These are phyloP conservation scores for Brachionus rotundiformis DNA, from an alignment of 1,140 invertebrate genomes.

Conservation along the genomic window DNA sequence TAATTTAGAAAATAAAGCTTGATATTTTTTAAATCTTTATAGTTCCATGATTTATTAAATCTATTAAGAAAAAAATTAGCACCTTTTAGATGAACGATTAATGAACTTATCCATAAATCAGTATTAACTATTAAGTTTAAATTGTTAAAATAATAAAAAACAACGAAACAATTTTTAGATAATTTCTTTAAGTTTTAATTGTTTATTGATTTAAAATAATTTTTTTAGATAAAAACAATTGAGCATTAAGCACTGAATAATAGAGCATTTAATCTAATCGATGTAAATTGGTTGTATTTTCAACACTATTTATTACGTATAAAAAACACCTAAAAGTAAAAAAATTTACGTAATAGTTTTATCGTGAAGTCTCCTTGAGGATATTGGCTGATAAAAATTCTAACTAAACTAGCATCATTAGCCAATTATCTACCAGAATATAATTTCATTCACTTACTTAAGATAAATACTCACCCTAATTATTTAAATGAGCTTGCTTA, in stretches of 20 bases:
- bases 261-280: background rate
- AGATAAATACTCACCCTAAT: conserved; percentile 6
- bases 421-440: background rate
- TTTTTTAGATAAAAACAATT: background rate
- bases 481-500: conserved; percentile 27
- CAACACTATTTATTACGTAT: background rate
- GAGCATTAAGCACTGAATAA: background rate
- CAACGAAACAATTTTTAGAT: background rate
- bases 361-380: background rate
- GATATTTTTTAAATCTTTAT: too few species aligned
- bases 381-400: conserved; percentile 14
- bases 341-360: background rate
- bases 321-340: background rate
- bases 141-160: background rate
- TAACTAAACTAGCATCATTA: background rate
- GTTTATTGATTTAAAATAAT: conserved; percentile 1
- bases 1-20: too few species aligned
- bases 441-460: background rate
- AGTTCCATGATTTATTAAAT: too few species aligned
- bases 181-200: background rate
- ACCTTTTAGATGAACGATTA: too few species aligned
- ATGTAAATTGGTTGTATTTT: background rate
- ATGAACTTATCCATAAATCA: background rate
- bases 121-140: background rate
- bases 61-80: too few species aligned